These are phyloP conservation scores for Microctonus aethiopoides DNA, from an alignment of 2,888 invertebrate genomes.

Conservation along the genomic window DNA sequence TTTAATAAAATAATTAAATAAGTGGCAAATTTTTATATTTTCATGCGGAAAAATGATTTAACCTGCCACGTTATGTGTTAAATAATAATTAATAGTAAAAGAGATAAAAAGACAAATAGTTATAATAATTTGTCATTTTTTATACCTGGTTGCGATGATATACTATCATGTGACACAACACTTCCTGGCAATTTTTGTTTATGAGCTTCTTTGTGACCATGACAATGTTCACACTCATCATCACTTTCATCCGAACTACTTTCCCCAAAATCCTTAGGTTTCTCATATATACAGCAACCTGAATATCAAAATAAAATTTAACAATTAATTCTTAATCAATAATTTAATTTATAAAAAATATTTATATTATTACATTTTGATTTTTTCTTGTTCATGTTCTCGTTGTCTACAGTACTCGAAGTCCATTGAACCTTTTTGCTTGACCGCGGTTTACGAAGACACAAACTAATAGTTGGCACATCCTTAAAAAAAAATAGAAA, in stretches of 20 bases:
- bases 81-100: too few species aligned
- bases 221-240: constrained; percentile 89
- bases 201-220: constrained; percentile 73
- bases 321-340: constrained; percentile 10
- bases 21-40: too few species aligned
- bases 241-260: constrained; percentile 86
- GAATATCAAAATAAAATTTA: constrained; percentile 35
- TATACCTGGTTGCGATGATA: constrained; percentile 51
- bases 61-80: too few species aligned
- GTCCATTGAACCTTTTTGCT: constrained; percentile 90
- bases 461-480: constrained; percentile 73
- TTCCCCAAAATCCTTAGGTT: constrained; percentile 89
- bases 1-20: too few species aligned
- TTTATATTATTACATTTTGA: constrained; percentile 84
- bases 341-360: not conserved
- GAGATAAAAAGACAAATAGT: not conserved
- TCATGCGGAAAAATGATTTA: too few species aligned
- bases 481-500: constrained; percentile 61
- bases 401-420: constrained; percentile 93
- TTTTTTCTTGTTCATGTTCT: constrained; percentile 94
- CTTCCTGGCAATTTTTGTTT: constrained; percentile 53
- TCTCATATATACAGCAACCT: constrained; percentile 96
- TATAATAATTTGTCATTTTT: not conserved
- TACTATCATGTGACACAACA: constrained; percentile 48
- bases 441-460: constrained; percentile 76